Evolutionary conservation across 1,140 invertebrate genomes (phyloP).

Genomic region (Myzus persicae): DNA sequence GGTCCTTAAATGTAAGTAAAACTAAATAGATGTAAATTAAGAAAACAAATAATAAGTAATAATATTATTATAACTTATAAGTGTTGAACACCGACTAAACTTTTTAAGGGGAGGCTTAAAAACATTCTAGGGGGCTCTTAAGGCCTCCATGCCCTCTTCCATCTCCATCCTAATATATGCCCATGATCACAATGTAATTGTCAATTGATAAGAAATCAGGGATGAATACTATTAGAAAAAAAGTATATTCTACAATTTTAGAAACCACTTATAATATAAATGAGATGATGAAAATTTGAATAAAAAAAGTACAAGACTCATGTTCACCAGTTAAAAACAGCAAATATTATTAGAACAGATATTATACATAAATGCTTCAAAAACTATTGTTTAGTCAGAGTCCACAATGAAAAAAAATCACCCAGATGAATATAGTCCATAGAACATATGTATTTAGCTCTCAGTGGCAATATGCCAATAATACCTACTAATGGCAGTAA

Average conservation of each 20-base stretch:
- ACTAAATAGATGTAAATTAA: background rate
- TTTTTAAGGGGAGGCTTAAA: background rate
- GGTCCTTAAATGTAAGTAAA: background rate
- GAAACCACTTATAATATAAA: background rate
- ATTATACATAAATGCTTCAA: background rate
- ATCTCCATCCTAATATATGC: no score
- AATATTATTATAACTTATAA: no score
- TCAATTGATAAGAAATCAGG: background rate
- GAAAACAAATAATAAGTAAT: background rate
- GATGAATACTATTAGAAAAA: background rate
- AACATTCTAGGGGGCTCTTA: background rate
- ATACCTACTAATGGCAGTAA: background rate
- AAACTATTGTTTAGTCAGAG: background rate
- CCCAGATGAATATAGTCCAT: background rate
- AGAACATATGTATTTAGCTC: background rate
- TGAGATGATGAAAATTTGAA: no score
- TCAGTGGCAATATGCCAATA: background rate
- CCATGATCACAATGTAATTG: background rate
- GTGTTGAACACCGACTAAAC: background rate
- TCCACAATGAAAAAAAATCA: background rate
- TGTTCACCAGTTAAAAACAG: background rate
- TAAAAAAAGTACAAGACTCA: background rate
- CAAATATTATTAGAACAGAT: background rate
- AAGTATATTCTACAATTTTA: background rate
- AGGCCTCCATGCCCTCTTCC: background rate